phyloP scores from a whole-genome alignment of 2,113 vertebrate genomes.

The Cephalopterus ornatus region DNA sequence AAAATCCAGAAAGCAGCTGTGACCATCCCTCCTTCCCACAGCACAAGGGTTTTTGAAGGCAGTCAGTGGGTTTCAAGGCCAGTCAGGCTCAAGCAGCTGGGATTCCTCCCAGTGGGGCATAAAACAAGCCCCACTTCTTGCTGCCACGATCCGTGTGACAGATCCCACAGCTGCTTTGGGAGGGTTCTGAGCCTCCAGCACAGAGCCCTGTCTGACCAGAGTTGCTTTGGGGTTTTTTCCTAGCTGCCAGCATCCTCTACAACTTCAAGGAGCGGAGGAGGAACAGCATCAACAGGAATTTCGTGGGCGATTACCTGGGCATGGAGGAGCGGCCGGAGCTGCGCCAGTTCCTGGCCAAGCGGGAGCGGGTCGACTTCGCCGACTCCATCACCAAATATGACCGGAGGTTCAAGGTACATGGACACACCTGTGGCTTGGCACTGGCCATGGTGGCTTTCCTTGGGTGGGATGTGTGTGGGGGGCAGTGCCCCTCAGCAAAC shows the following conservation, averaged over 20 bases:
- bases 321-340: slow-evolving; percentile 93
- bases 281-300: slow-evolving; percentile 98
- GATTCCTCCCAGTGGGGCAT: neutral
- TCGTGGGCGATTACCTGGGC: slow-evolving; percentile 95
- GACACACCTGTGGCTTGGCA: neutral
- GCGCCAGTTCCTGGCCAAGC: slow-evolving; percentile 89
- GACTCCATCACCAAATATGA: slow-evolving; percentile 94
- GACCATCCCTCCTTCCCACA: neutral
- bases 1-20: neutral
- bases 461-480: accelerated
- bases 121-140: neutral
- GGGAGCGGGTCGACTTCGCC: slow-evolving; percentile 90
- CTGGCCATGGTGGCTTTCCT: neutral
- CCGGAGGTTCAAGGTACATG: slow-evolving; percentile 91
- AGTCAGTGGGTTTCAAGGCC: neutral
- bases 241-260: slow-evolving; percentile 94
- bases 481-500: neutral
- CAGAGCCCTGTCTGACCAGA: neutral
- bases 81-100: neutral
- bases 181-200: neutral
- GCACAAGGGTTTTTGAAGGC: neutral
- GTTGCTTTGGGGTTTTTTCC: accelerated
- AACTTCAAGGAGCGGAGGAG: slow-evolving; percentile 90
- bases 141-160: accelerated
- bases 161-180: neutral